These are phyloP conservation scores for Columba livia DNA, from an alignment of 2,113 vertebrate species.

Conservation along the genomic window DNA sequence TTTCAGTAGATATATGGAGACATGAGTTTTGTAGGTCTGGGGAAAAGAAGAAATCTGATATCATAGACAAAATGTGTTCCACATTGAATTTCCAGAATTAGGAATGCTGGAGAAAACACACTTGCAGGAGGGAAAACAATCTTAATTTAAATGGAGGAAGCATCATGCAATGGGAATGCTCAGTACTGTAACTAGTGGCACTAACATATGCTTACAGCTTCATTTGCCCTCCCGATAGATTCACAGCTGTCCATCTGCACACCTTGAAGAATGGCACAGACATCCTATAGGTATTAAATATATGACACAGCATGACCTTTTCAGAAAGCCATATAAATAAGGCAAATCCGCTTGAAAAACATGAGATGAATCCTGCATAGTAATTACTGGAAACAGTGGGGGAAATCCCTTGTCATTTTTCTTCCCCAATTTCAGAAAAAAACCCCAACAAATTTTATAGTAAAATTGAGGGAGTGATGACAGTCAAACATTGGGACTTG, in stretches of 20 bases:
- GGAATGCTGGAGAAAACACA: neutral
- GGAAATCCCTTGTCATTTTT: neutral
- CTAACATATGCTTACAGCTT: neutral
- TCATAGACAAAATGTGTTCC: neutral
- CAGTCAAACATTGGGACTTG: neutral
- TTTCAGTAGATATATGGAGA: neutral
- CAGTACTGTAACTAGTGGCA: neutral
- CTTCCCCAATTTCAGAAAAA: neutral
- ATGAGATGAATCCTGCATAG: neutral
- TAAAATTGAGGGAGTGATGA: neutral
- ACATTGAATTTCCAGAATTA: neutral
- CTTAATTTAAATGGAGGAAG: neutral
- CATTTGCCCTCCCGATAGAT: neutral
- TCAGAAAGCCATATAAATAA: neutral
- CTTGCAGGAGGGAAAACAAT: neutral
- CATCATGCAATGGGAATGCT: neutral
- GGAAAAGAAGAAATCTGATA: neutral
- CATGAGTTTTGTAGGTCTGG: neutral
- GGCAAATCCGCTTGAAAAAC: neutral
- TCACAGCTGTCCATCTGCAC: neutral
- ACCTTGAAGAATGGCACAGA: neutral
- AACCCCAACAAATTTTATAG: neutral
- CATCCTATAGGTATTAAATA: neutral
- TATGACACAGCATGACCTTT: neutral
- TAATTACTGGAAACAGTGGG: neutral